phyloP scores from a whole-genome alignment of 2,797 vertebrate genomes.

The Dicrostonyx torquatus region DNA sequence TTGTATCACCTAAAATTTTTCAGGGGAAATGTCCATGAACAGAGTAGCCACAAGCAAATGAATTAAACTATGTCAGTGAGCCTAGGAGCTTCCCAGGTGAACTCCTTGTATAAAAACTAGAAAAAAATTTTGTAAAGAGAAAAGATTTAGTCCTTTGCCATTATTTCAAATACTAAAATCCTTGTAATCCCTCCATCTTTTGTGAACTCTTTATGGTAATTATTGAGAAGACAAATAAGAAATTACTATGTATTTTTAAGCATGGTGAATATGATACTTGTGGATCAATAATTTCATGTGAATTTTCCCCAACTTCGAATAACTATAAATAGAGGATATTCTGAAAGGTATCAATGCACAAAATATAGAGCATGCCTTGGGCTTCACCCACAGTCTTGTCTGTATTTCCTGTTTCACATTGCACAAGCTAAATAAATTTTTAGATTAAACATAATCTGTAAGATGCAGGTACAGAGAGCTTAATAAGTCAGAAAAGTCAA shows the following conservation, averaged over 20 bases:
- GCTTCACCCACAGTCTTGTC: neutral
- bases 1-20: neutral
- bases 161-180: neutral
- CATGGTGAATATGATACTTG: neutral
- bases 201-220: neutral
- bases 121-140: neutral
- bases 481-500: neutral
- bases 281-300: constrained; percentile 11
- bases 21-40: neutral
- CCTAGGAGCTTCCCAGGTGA: neutral
- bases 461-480: neutral
- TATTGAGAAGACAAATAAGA: constrained; percentile 27
- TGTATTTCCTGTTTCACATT: constrained; percentile 27
- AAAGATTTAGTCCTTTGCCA: neutral
- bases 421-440: neutral
- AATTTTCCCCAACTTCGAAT: neutral
- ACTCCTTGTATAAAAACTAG: neutral
- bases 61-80: neutral
- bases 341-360: neutral
- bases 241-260: neutral
- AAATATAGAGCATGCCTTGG: neutral
- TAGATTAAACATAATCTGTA: constrained; percentile 21
- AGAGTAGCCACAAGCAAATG: neutral
- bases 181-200: neutral
- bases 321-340: neutral